Conservation (phyloP, 2,797 vertebrate species). For the Chromis chromis region DNA sequence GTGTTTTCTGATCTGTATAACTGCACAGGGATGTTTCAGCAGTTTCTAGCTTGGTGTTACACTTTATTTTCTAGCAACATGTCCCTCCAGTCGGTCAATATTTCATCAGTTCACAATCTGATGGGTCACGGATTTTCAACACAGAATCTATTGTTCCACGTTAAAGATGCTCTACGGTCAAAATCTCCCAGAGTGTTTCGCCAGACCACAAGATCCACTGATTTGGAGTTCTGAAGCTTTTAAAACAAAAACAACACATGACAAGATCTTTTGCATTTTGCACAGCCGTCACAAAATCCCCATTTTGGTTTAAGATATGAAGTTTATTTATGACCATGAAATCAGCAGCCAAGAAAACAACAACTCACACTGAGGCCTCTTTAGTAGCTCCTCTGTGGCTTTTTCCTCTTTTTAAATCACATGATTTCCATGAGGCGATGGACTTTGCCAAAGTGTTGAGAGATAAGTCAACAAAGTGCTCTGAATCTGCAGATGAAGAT, state of each 20-base stretch:
- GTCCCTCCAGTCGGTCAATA: background rate
- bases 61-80: background rate
- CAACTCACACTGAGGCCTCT: background rate
- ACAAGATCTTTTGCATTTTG: background rate
- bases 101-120: slow-evolving; percentile 1
- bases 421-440: slow-evolving; percentile 16
- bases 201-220: too few relatives aligned
- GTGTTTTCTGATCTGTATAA: too few relatives aligned
- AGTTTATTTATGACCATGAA: background rate
- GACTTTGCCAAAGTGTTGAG: slow-evolving; percentile 6
- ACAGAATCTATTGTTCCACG: background rate
- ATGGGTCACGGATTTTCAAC: background rate
- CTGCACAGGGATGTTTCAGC: background rate
- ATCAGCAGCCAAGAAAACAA: background rate
- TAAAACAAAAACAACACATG: background rate
- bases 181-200: too few relatives aligned
- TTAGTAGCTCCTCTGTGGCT: slow-evolving; percentile 4
- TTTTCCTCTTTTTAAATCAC: slow-evolving; percentile 10
- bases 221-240: background rate
- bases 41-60: background rate
- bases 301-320: background rate
- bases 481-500: background rate
- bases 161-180: background rate
- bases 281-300: background rate
- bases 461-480: slow-evolving; percentile 5